phyloP scores from a whole-genome alignment of 2,113 vertebrate species.

The Chloebia gouldiae region DNA sequence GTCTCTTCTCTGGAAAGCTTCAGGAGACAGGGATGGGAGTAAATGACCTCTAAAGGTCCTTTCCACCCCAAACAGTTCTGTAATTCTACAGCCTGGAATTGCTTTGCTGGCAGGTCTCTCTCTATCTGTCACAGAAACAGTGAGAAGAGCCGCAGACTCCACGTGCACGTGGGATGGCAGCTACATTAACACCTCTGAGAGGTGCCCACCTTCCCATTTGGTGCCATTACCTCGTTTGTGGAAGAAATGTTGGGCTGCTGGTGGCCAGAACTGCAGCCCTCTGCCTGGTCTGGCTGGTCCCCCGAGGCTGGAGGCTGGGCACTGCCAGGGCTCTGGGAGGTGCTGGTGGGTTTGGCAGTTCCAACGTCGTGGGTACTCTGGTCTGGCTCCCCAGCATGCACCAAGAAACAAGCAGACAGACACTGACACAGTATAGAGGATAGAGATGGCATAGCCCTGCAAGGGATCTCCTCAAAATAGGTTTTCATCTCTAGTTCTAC shows the following conservation, averaged over 20 bases:
- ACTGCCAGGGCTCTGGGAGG: not conserved
- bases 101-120: not conserved
- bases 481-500: not conserved
- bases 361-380: fast-evolving
- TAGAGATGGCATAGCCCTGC: not conserved
- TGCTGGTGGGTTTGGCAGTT: not conserved
- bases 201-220: not conserved
- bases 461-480: not conserved
- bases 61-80: not conserved
- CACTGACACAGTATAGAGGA: not conserved
- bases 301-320: not conserved
- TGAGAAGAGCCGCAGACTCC: fast-evolving
- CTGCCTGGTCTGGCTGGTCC: not conserved
- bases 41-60: not conserved
- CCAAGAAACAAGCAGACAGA: slow-evolving; percentile 2
- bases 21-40: not conserved
- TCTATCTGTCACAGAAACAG: not conserved
- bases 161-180: fast-evolving
- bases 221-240: not conserved
- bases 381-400: not conserved
- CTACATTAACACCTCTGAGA: fast-evolving
- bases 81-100: not conserved
- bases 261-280: not conserved
- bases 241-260: not conserved
- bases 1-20: not conserved